Percentiles rank a stretch among this genome's conserved stretches.
Evolutionary conservation across 2,888 invertebrate genomes (phyloP).

Genomic region (Bibio marci): DNA sequence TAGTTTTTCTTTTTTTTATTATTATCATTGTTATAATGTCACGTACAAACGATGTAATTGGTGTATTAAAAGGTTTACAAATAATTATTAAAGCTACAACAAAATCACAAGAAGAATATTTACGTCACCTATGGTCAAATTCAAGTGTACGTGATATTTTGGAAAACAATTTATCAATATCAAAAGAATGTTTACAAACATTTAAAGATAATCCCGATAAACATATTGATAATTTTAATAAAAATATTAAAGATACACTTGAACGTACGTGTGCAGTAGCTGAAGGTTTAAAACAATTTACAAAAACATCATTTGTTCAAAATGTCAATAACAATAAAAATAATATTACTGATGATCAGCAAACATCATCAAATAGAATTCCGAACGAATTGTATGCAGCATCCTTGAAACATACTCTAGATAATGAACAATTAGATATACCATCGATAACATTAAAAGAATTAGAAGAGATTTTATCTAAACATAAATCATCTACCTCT

Average conservation of each 20-base stretch:
- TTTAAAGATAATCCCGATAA: slow-evolving; percentile 17
- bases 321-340: background rate
- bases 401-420: too few relatives aligned
- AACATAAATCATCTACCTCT: too few relatives aligned
- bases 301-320: slow-evolving; percentile 12
- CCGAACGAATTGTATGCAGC: too few relatives aligned
- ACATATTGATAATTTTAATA: slow-evolving; percentile 25
- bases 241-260: slow-evolving; percentile 36
- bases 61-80: slow-evolving; percentile 50
- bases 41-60: slow-evolving; percentile 39
- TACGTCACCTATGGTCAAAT: slow-evolving; percentile 46
- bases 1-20: too few relatives aligned
- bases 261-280: slow-evolving; percentile 52
- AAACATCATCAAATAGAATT: too few relatives aligned
- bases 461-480: slow-evolving; percentile 25
- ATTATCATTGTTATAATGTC: too few relatives aligned
- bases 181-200: slow-evolving; percentile 15
- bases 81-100: slow-evolving; percentile 46
- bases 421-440: slow-evolving; percentile 20
- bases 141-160: slow-evolving; percentile 44
- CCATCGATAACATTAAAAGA: slow-evolving; percentile 27
- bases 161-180: slow-evolving; percentile 15
- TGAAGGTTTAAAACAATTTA: slow-evolving; percentile 48
- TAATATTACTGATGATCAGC: background rate
- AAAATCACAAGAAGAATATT: slow-evolving; percentile 43